A percentile compares a stretch with the other conserved stretches of the same genome.
Evolutionary conservation across 1,140 invertebrate genomes (phyloP).

Genomic region (Andrena cerasifolii): DNA sequence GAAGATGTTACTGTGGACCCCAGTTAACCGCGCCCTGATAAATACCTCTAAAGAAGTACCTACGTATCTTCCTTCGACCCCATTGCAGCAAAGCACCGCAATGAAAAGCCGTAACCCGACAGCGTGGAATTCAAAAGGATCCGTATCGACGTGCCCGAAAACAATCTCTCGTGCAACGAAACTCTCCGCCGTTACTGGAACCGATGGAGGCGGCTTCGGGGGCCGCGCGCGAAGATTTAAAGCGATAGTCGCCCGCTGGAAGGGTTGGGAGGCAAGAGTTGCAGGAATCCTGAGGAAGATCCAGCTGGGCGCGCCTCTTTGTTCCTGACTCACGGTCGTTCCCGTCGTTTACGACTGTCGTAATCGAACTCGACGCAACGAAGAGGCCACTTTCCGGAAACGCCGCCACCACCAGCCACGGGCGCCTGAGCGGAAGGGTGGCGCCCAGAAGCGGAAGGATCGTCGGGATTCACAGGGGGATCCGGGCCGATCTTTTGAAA

Average conservation of each 20-base stretch:
- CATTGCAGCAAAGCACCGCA: too few species aligned
- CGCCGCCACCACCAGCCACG: not conserved
- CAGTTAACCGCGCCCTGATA: too few species aligned
- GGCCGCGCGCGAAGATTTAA: conserved; percentile 72
- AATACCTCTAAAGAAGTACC: too few species aligned
- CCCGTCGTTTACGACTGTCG: not conserved
- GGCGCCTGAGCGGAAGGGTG: not conserved
- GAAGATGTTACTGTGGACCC: too few species aligned
- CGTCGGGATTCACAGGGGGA: conserved; percentile 4
- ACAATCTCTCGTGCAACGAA: conserved; percentile 68
- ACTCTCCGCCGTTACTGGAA: conserved; percentile 63
- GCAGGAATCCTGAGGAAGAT: not conserved
- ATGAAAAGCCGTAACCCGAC: too few species aligned
- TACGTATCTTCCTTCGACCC: too few species aligned
- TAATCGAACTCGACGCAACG: conserved; percentile 44
- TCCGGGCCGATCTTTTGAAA: conserved; percentile 15
- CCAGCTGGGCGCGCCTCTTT: conserved; percentile 1
- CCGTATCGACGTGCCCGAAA: conserved; percentile 4
- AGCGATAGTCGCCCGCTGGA: conserved; percentile 71
- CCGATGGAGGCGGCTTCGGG: conserved; percentile 49
- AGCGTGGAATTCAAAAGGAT: too few species aligned
- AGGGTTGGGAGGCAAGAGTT: not conserved
- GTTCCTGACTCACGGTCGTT: conserved; percentile 20
- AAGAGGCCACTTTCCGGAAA: conserved; percentile 42
- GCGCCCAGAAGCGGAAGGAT: not conserved